Base-by-base conservation (phyloP, 2,797 vertebrate genomes). In the Notolepis coatsorum region DNA sequence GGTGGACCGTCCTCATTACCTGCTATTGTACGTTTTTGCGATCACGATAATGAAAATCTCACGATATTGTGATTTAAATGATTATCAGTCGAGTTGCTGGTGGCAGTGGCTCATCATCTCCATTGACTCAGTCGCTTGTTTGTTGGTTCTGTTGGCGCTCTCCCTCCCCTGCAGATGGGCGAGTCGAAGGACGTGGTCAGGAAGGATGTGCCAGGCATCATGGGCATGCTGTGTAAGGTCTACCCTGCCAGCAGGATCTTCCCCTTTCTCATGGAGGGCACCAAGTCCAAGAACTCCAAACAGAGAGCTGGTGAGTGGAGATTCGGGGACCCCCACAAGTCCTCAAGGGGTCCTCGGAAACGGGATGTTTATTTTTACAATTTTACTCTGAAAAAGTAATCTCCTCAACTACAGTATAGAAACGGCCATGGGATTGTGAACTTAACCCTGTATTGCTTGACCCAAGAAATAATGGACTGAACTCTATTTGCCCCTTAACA, bases 241-340 rank as follows among this genome's bases (percentile, higher is more conserved):
- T 93, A 92, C 76, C 92, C 94, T 70, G 88, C 93, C 61, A 93
- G 93, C 86, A 94, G 93, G 71, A 88, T 93, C 83, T 94, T 95
- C 67, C 91, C 83, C 51, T 93, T 94, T 65, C 84, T 95, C 46
- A 93, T 94, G 92, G 91, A 93, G 28, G 94, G 94, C 15, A 91
- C 90, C 24, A 95, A 96, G 80, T 95, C 93, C 0, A 96, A 95
- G 80, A 95, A 93, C 73, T 93, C 92, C 24, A 94, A 93, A 55
- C 94, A 93, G 49, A 87, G 93, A 84, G 87, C 91, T 77, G 96
- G 95, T 97, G 35, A 76, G 81, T 35, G 30, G n/a, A n/a, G n/a
- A n/a, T n/a, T n/a, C n/a, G n/a, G n/a, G n/a, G n/a, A n/a, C n/a
- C n/a, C n/a, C n/a, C n/a, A n/a, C n/a, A n/a, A n/a, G n/a, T n/a